phyloP scores from a whole-genome alignment of 1,140 invertebrate species.

The Goniozus legneri region DNA sequence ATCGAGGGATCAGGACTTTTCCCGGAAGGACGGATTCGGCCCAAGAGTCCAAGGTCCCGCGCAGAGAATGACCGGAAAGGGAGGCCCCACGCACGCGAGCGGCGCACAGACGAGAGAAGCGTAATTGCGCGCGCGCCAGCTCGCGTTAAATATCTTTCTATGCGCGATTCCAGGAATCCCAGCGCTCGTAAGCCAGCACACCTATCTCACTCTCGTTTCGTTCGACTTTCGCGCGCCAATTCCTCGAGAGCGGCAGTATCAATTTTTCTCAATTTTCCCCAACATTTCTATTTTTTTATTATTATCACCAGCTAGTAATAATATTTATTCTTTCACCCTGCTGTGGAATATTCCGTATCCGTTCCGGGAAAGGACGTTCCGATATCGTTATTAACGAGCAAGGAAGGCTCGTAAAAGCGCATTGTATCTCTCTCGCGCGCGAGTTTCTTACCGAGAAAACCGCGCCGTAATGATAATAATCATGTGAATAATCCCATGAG shows the following conservation, averaged over 20 bases:
- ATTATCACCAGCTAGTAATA: not conserved
- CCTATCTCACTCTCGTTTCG: not conserved
- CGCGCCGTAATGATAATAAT: no score
- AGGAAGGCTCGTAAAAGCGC: not conserved
- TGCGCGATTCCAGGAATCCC: not conserved
- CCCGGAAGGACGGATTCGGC: no score
- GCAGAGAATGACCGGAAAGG: no score
- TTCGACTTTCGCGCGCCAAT: not conserved
- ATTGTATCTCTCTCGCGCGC: not conserved
- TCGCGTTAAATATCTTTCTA: not conserved
- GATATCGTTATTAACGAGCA: not conserved
- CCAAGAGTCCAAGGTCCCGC: no score
- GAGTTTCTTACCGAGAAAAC: no score
- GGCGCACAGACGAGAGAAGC: no score
- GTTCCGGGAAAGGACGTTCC: not conserved
- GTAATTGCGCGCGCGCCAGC: not conserved
- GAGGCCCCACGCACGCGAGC: no score
- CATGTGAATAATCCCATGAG: no score
- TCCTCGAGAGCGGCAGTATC: not conserved
- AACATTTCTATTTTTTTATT: not conserved
- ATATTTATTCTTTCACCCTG: not conserved
- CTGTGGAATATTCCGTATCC: no score
- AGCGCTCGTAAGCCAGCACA: not conserved
- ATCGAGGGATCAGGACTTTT: no score
- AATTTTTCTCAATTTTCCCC: not conserved